phyloP scores from a whole-genome alignment of 2,888 invertebrate species.

The Acleris cristana region DNA sequence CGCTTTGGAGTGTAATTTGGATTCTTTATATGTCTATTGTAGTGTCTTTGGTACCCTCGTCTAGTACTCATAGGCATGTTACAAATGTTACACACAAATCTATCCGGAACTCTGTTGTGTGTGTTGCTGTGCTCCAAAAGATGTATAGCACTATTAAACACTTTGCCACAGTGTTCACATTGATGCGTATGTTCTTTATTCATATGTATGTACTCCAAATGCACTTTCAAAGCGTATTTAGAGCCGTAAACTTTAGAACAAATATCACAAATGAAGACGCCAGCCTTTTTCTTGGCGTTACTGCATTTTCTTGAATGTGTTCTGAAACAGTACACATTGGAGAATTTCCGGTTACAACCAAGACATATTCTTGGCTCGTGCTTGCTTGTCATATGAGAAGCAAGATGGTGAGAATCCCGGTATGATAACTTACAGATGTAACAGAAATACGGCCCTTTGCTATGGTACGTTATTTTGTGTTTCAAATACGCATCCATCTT shows the following conservation, averaged over 20 bases:
- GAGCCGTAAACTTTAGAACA: conserved; percentile 50
- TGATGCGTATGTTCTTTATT: conserved; percentile 43
- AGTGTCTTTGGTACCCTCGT: conserved; percentile 55
- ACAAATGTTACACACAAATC: conserved; percentile 55
- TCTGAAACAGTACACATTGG: conserved; percentile 51
- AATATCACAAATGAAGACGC: conserved; percentile 55
- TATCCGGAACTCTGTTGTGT: conserved; percentile 52
- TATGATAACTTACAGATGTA: conserved; percentile 53
- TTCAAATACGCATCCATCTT: conserved; percentile 20
- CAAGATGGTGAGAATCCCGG: conserved; percentile 40
- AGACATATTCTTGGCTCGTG: conserved; percentile 50
- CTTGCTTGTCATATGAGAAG: conserved; percentile 45
- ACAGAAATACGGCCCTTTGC: conserved; percentile 45
- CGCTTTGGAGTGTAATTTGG: conserved; percentile 11
- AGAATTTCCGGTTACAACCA: conserved; percentile 50
- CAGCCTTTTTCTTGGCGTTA: conserved; percentile 17
- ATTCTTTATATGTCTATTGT: conserved; percentile 24
- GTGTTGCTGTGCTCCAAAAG: conserved; percentile 56
- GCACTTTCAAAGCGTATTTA: conserved; percentile 48
- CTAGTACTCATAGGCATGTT: conserved; percentile 52
- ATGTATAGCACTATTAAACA: conserved; percentile 46
- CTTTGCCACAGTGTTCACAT: conserved; percentile 60
- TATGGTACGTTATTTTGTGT: conserved; percentile 45
- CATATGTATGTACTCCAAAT: conserved; percentile 51
- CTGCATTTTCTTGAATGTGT: conserved; percentile 49